Base-by-base conservation (phyloP, 2,797 vertebrate species). In the Halcyon leucocephala region DNA sequence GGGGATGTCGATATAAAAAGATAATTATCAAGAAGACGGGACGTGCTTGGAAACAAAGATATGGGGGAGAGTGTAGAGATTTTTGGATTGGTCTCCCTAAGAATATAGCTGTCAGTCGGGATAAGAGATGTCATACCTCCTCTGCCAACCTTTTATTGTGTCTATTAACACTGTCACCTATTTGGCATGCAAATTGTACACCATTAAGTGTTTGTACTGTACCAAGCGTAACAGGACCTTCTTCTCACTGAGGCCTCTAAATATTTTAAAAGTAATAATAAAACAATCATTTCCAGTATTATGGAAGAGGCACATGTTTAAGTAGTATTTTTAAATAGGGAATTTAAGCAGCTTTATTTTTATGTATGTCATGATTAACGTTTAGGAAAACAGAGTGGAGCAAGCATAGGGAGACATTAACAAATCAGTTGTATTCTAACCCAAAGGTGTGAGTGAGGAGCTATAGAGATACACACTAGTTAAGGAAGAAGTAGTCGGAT, bases 41-140 rank as follows among this genome's bases (percentile, higher is more conserved):
- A 77, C 73, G 83, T 94, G 77, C 78, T 89, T 91, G 74, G 78
- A 87, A 89, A 87, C 64, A 93, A 77, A 89, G 71, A 92, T 77
- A 42, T 74, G 78, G 64, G 74, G 35, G 74, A 90, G 52, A 80
- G 6, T 7, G 6, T 44, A 85, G 44, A 77, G 81, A 61, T 71
- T 93, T 95, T 89, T 76, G 15, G n/a, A 49, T 84, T 82, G 44
- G 37, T 93, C 14, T 89, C 33, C 51, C 60, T 85, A 86, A 77
- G 67, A 92, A 89, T 82, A 87, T 65, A 94, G 71, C 60, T 93
- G 73, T 94, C 81, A 86, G 61, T 85, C 74, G 82, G 41, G 65
- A 14, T 78, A 79, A 88, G 66, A 86, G 65, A 69, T 3, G 2
- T 51, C 74, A 21, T 89, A 37, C 25, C 83, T 97, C 52, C 60